A percentile compares a stretch with the other conserved stretches of the same genome.
Conservation (phyloP, 2,797 vertebrate genomes). For the Lophius americanus region DNA sequence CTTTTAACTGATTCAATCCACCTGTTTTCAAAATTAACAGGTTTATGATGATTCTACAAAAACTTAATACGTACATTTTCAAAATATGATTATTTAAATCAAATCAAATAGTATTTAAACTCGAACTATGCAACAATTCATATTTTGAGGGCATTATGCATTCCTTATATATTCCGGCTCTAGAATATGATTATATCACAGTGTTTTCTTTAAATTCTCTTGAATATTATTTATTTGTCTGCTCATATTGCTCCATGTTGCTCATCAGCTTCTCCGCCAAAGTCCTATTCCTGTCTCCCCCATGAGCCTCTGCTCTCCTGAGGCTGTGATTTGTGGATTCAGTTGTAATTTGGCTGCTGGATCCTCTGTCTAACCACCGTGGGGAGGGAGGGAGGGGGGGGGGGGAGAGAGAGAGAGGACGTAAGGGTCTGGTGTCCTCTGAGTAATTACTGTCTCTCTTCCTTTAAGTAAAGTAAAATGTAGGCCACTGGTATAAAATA, state of each 20-base stretch:
- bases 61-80: too few species aligned
- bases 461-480: constrained; percentile 66
- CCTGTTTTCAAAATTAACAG: too few species aligned
- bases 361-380: constrained; percentile 57
- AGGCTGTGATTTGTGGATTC: constrained; percentile 71
- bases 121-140: too few species aligned
- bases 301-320: constrained; percentile 36
- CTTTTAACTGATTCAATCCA: too few species aligned
- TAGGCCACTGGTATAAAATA: constrained; percentile 65
- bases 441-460: constrained; percentile 68
- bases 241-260: neutral
- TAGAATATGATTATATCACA: neutral
- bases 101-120: too few species aligned
- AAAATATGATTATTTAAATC: too few species aligned
- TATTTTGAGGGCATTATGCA: neutral
- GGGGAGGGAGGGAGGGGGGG: constrained; percentile 35
- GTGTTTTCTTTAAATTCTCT: neutral
- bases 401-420: constrained; percentile 31
- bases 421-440: constrained; percentile 54
- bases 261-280: constrained; percentile 1
- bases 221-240: constrained; percentile 24
- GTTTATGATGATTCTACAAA: too few species aligned
- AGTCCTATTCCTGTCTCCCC: neutral
- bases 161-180: constrained; percentile 7
- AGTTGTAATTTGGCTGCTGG: constrained; percentile 67